A percentile compares a stretch with the other conserved stretches of the same genome.
Evolutionary conservation across 2,797 vertebrate genomes (phyloP).

Genomic region (Tenualosa thibaudeaui): DNA sequence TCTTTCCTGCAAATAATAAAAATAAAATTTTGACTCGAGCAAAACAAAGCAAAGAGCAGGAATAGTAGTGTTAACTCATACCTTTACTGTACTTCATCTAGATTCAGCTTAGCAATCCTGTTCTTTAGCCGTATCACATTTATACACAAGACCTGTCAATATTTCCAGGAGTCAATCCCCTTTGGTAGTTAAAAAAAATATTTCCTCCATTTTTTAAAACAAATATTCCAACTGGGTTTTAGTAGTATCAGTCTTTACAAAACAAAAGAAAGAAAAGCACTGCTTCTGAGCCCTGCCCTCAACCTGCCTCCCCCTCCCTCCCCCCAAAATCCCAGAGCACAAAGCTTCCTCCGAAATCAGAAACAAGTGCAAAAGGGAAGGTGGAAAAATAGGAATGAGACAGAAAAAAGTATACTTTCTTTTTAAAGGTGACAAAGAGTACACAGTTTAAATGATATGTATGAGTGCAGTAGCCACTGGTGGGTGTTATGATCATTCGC

Average conservation of each 20-base stretch:
- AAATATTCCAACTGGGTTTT: slow-evolving; percentile 71
- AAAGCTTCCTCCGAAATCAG: slow-evolving; percentile 65
- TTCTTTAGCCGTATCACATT: slow-evolving; percentile 64
- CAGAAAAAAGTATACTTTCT: slow-evolving; percentile 41
- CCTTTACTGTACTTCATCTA: slow-evolving; percentile 62
- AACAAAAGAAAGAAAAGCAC: slow-evolving; percentile 58
- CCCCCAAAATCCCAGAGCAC: slow-evolving; percentile 41
- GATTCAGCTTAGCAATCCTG: slow-evolving; percentile 66
- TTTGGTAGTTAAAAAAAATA: slow-evolving; percentile 77
- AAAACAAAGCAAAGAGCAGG: slow-evolving; percentile 73
- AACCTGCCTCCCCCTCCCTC: slow-evolving; percentile 61
- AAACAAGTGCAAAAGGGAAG: slow-evolving; percentile 50
- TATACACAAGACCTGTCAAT: slow-evolving; percentile 64
- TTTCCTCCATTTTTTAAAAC: slow-evolving; percentile 76
- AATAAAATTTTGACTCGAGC: slow-evolving; percentile 67
- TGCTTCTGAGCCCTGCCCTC: slow-evolving; percentile 59
- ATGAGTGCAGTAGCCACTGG: slow-evolving; percentile 50
- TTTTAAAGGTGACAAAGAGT: slow-evolving; percentile 51
- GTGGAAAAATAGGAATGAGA: slow-evolving; percentile 66
- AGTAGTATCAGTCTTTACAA: slow-evolving; percentile 75
- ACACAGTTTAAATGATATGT: slow-evolving; percentile 60
- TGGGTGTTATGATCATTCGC: slow-evolving; percentile 38
- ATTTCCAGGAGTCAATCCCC: slow-evolving; percentile 62
- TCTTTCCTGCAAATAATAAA: slow-evolving; percentile 76
- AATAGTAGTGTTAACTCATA: slow-evolving; percentile 72